Conservation (phyloP, 1,140 invertebrate genomes). For the Leptinotarsa lineolata region DNA sequence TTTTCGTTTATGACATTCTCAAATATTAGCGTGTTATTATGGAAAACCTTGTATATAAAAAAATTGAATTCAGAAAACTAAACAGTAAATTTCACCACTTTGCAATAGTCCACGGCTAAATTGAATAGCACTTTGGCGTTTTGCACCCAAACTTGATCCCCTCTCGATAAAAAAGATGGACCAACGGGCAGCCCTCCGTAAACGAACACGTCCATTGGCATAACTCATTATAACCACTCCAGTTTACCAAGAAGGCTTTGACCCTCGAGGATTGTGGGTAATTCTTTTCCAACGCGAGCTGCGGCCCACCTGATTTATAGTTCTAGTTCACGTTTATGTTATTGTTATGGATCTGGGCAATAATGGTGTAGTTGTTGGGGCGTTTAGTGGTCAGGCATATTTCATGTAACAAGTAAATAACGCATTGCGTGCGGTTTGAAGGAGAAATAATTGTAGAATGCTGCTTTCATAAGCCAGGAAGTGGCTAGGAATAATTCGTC, state of each 20-base stretch:
- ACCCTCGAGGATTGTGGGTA: conserved; percentile 7
- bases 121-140: too few species aligned
- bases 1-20: too few species aligned
- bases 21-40: too few species aligned
- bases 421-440: not conserved
- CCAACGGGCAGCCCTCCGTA: not conserved
- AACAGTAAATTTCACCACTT: too few species aligned
- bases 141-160: too few species aligned
- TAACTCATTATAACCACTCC: conserved; percentile 2
- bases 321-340: conserved; percentile 3
- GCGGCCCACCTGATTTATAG: conserved; percentile 1
- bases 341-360: conserved; percentile 6
- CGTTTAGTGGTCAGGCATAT: conserved; percentile 2
- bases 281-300: not conserved
- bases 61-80: too few species aligned
- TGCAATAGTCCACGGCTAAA: too few species aligned
- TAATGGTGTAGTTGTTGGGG: not conserved
- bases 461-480: not conserved
- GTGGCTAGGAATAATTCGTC: not conserved
- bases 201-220: not conserved
- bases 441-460: not conserved
- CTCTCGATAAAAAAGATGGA: too few species aligned
- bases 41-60: too few species aligned
- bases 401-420: conserved; percentile 9
- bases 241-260: not conserved